Evolutionary conservation across 2,113 vertebrate species (phyloP), one percentile per base, ranked within the genome.

Genomic region (Serilophus lunatus): DNA sequence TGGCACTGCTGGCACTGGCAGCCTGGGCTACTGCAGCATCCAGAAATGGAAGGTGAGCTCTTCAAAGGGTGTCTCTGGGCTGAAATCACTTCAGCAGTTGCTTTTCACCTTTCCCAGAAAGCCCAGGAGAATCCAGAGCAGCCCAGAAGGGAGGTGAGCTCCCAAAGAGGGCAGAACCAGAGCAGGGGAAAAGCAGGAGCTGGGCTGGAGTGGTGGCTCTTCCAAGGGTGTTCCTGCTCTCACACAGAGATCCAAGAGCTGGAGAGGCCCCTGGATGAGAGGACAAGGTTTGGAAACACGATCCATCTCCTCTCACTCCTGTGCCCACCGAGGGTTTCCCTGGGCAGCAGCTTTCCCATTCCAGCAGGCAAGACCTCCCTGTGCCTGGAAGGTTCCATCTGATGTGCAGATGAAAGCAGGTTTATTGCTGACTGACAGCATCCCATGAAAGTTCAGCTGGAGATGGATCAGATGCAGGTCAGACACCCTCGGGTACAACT

Each of bases 121-220:
- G 74, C 44, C 38, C 8, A 1, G 69, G 59, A 17, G 29, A 5
- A 59, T 13, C 22, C 23, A 35, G 84, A 68, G 24, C 70, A 59
- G 65, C 71, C 40, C 13, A 20, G 56, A 13, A 65, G 23, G 0
- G 12, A 33, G 22, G 49, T 6, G 6, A 89, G 40, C 1, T 64
- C 49, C 59, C 70, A 20, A 23, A 15, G 25, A 42, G 24, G 0
- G 0, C 1, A 2, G 26, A 44, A 26, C 8, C 1, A 20, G 3
- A 23, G 7, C 33, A 0, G 6, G 54, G 44, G 20, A 14, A 36
- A 20, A n/a, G 6, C 18, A 20, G 56, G 38, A 36, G 15, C 13
- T n/a, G 47, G n/a, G 23, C 31, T 71, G 63, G 7, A 28, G 47
- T 2, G 45, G 23, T 13, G 66, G 76, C 54, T 26, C 24, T 57